Evolutionary conservation across 2,113 vertebrate genomes (phyloP), one percentile per base, ranked within the genome.

Genomic region (Burhinus oedicnemus): DNA sequence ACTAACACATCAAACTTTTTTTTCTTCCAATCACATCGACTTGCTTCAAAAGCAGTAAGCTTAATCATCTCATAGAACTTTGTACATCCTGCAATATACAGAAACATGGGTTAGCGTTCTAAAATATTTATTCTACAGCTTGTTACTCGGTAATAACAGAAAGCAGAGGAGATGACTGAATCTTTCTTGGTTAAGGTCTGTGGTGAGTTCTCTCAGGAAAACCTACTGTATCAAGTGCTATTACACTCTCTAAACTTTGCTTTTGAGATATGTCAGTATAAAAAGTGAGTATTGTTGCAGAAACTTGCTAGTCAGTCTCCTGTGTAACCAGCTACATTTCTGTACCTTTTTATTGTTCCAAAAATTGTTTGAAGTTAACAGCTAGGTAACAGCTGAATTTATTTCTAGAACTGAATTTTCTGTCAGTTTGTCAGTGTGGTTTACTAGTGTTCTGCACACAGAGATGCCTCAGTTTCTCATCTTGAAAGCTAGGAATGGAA

Each of bases 21-120:
- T 75, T 51, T 38, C 70, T 14, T 23, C 70, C 77, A 38, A 25
- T 66, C 44, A 26, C 9, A 2, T 8, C 42, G 34, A 23, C 15
- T 26, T 51, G 30, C 44, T 79, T 64, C 86, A 55, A 45, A 45
- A 80, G 15, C 44, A 34, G 0, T 27, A 40, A 80, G 26, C 34
- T 49, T 57, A 47, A 34, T 38, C 12, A 3, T 61, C 51, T 60
- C 6, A 0, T 5, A 6, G 19, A 87, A 17, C 2, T 89, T 68
- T 11, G 29, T 51, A 17, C 30, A 8, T 69, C 40, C 58, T 5
- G 2, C 18, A 29, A 11, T 72, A 65, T 27, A 36, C 0, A 30
- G 70, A 79, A 42, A 58, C 27, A 42, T 0, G 0, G 30, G 23
- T 29, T 64, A 18, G 11, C 0, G 0, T 44, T 23, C 12, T 62